Evolutionary conservation across 2,797 vertebrate genomes (phyloP), one percentile per base, ranked within the genome.

Genomic region (Ambastaia sidthimunki): DNA sequence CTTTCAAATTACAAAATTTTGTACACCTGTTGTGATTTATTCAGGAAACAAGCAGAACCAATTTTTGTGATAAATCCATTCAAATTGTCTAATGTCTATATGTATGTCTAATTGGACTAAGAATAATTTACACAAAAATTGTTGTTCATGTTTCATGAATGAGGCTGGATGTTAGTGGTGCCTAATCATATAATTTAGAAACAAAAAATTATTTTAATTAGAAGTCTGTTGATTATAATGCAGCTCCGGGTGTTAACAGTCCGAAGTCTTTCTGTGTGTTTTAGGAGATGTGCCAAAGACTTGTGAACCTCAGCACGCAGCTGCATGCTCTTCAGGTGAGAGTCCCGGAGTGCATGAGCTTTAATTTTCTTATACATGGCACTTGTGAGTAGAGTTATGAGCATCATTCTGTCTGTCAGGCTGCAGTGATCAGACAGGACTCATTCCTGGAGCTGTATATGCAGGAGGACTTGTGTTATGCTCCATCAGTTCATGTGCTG

Each of bases 241-340:
- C 34, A 7, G 34, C 7, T 5, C 31, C 31, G 2, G 2, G 31
- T 31, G 31, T 31, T 31, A 4, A 31, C 31, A 31, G 4, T 31
- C 31, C 31, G 4, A 31, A 31, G n/a, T n/a, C n/a, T n/a, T n/a
- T n/a, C n/a, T n/a, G n/a, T n/a, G 76, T 68, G 74, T 82, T 76
- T 71, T 90, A 97, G 96, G 95, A 96, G 75, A 91, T 93, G 0
- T 86, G 91, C 25, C 94, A 94, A 85, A 92, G 93, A n/a, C 79
- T 98, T 84, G 89, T 94, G 81, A 91, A 82, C 63, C 90, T 97
- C 78, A 96, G 95, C 76, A 89, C 89, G 3, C 91, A 96, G 68
- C 93, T 98, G 0, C 95, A 96, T 0, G 92, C 93, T 31, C 87
- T 97, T 28, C 96, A 96, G 95, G 96, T 97, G 1, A 87, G 91